Base-by-base conservation (phyloP, 1,140 invertebrate species). In the Heliconius himera region DNA sequence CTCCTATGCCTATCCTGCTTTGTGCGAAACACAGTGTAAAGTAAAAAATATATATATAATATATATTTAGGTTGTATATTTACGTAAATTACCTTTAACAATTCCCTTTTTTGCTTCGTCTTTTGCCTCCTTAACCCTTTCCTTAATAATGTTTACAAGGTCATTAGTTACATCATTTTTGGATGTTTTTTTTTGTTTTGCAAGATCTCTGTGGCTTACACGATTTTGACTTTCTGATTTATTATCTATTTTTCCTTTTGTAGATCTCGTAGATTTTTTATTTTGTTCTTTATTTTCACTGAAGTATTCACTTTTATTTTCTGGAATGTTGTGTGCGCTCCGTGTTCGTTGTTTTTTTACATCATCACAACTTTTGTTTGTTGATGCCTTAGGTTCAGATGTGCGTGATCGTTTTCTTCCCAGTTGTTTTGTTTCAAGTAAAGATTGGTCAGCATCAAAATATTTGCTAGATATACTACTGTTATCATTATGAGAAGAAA, bases 141-240 rank as follows among this genome's bases (percentile, higher is more conserved):
- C 85, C 82, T 95, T 95, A 18, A 95, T 89, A 18, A 95, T 88
- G 72, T 91, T 82, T 16, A 95, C 86, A 46, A 96, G 89, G 79
- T 95, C 95, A 71, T 89, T 85, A 73, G 85, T 92, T 9, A 95
- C 91, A 90, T 95, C 94, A 78, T 88, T 86, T 81, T 90, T 91
- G 26, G 79, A 49, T 74, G 89, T 89, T n/a, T 76, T 33, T 80
- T 88, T 88, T 29, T 76, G 80, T 83, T 90, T 91, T 77, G 70
- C 76, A 46, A 89, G 71, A 83, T 94, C 94, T 86, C 82, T 93
- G 77, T 94, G 93, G 73, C 90, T 94, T 1, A 95, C 84, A 85
- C 91, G 89, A 76, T 87, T 82, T 20, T 74, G 72, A 73, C 90
- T 86, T 79, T 91, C 87, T 60, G 72, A 66, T 77, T 73, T 66